A percentile compares a stretch with the other conserved stretches of the same genome.
These are phyloP conservation scores for Ctenicera cuprea DNA, from an alignment of 2,888 invertebrate genomes.

Conservation along the genomic window DNA sequence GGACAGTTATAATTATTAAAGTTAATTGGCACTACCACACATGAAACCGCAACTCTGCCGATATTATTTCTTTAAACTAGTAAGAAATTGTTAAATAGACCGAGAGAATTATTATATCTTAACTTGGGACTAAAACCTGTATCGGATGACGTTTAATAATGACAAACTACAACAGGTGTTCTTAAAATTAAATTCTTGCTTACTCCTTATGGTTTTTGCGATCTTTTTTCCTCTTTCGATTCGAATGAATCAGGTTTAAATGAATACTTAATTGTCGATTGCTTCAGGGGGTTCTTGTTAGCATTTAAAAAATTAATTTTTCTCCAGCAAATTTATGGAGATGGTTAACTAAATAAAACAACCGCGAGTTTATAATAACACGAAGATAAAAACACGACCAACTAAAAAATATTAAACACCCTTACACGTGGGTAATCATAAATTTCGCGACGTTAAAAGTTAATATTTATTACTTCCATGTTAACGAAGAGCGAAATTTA, in stretches of 20 bases:
- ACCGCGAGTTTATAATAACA: neutral
- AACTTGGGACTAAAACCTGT: slow-evolving; percentile 22
- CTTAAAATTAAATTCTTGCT: slow-evolving; percentile 20
- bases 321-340: neutral
- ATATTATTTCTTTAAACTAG: slow-evolving; percentile 22
- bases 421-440: slow-evolving; percentile 26
- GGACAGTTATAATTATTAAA: slow-evolving; percentile 29
- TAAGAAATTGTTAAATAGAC: slow-evolving; percentile 26
- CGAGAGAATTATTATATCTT: slow-evolving; percentile 34
- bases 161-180: slow-evolving; percentile 43
- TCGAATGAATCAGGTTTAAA: neutral
- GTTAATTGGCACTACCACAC: slow-evolving; percentile 34
- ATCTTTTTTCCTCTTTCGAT: neutral
- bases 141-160: slow-evolving; percentile 34
- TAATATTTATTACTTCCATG: slow-evolving; percentile 36
- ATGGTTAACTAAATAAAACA: slow-evolving; percentile 2
- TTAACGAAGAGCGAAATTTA: slow-evolving; percentile 37
- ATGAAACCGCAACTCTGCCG: slow-evolving; percentile 30
- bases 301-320: neutral
- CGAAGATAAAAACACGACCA: neutral
- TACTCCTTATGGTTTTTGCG: slow-evolving; percentile 19
- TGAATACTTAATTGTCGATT: too few relatives aligned
- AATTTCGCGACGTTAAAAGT: slow-evolving; percentile 23
- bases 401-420: slow-evolving; percentile 16
- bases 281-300: neutral